Percentiles rank a stretch among this genome's conserved stretches.
phyloP scores from a whole-genome alignment of 2,888 invertebrate genomes.

The Dicranocentrus wangi region DNA sequence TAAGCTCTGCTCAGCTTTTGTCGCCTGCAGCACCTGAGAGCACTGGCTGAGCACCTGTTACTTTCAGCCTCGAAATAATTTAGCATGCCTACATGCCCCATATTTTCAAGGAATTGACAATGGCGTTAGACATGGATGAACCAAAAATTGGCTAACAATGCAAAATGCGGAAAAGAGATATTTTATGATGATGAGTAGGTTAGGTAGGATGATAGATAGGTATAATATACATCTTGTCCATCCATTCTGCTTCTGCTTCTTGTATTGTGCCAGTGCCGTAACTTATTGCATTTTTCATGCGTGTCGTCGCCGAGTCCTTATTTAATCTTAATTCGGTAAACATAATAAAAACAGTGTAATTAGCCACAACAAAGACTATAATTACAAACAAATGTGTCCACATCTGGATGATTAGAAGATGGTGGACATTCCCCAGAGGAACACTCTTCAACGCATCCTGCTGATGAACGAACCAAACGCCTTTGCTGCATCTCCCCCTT shows the following conservation, averaged over 20 bases:
- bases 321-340: too few relatives aligned
- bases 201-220: too few relatives aligned
- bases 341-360: too few relatives aligned
- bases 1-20: too few relatives aligned
- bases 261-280: too few relatives aligned
- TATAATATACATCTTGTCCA: neutral
- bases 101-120: slow-evolving; percentile 21
- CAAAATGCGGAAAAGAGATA: neutral
- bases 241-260: neutral
- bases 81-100: neutral
- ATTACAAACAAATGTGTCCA: slow-evolving; percentile 50
- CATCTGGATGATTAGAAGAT: slow-evolving; percentile 41
- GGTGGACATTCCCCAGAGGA: slow-evolving; percentile 25
- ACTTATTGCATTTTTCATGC: too few relatives aligned
- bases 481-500: too few relatives aligned
- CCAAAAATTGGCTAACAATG: neutral
- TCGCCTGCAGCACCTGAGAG: too few relatives aligned
- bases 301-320: too few relatives aligned
- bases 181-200: neutral
- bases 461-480: slow-evolving; percentile 37
- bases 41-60: too few relatives aligned
- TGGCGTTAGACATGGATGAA: too few relatives aligned
- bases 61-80: neutral
- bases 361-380: too few relatives aligned
- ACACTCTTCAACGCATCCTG: slow-evolving; percentile 53